These are phyloP conservation scores for Urocitellus parryii DNA, from an alignment of 2,113 vertebrate genomes.

Conservation along the genomic window DNA sequence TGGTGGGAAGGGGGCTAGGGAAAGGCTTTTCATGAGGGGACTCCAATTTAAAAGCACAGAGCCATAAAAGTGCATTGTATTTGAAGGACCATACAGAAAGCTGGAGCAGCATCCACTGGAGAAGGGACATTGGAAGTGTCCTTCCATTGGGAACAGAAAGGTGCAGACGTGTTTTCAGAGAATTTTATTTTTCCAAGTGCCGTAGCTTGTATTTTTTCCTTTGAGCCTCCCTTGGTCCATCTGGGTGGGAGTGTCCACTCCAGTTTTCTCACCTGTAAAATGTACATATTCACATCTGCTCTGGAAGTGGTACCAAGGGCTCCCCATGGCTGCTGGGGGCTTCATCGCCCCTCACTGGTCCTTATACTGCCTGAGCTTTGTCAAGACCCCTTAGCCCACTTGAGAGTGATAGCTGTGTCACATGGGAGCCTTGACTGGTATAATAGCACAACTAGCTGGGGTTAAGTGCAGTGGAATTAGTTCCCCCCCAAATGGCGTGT, in stretches of 20 bases:
- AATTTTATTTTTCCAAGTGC: neutral
- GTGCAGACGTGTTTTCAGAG: neutral
- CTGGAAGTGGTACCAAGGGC: neutral
- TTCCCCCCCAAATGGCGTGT: neutral
- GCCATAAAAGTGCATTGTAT: neutral
- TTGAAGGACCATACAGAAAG: neutral
- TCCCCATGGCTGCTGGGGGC: neutral
- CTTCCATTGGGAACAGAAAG: neutral
- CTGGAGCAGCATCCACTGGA: neutral
- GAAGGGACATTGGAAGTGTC: neutral
- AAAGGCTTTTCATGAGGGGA: neutral
- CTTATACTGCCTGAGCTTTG: neutral
- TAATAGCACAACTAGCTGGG: rapidly evolving
- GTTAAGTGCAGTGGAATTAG: neutral
- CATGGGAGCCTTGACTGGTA: neutral
- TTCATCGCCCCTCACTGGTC: neutral
- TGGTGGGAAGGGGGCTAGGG: neutral
- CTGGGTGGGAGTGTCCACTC: neutral
- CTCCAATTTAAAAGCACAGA: neutral
- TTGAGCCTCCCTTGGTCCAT: neutral
- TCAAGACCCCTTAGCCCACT: neutral
- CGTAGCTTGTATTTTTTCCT: neutral
- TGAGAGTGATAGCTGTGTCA: neutral
- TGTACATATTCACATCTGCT: neutral
- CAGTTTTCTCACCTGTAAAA: neutral